Conservation (phyloP, 2,888 invertebrate species). For the Pristionchus japonicus region DNA sequence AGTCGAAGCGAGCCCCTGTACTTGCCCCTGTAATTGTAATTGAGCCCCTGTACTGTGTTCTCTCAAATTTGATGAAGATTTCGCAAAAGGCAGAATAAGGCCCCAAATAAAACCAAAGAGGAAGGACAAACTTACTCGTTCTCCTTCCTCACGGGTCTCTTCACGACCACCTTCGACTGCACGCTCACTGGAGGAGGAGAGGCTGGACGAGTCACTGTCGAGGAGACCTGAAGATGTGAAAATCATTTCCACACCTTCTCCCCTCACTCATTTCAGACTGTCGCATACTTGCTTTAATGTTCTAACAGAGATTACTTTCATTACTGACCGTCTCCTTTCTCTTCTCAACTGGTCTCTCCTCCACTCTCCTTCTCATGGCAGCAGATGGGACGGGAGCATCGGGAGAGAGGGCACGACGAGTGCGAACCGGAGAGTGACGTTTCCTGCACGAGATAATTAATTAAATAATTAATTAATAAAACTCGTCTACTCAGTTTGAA, state of each 20-base stretch:
- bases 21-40: no score
- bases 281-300: no score
- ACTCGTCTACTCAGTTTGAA: no score
- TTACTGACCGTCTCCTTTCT: background rate
- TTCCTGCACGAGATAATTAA: background rate
- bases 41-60: no score
- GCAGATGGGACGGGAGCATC: slow-evolving; percentile 2
- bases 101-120: no score
- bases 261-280: background rate
- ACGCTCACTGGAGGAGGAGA: slow-evolving; percentile 49
- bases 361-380: background rate
- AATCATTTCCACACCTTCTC: background rate
- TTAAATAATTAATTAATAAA: background rate
- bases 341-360: background rate
- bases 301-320: no score
- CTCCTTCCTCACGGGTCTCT: slow-evolving; percentile 50
- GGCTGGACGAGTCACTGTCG: background rate
- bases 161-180: slow-evolving; percentile 53
- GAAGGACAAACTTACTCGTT: slow-evolving; percentile 59
- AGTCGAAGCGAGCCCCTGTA: no score
- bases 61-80: no score
- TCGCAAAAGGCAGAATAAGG: no score
- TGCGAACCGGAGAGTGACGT: slow-evolving; percentile 13
- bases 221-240: background rate
- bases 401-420: slow-evolving; percentile 43